Evolutionary conservation across 64 coral and sea anemone species (phyloP), one percentile per base, ranked within the genome.

Genomic region (Stichodactyla helianthus): DNA sequence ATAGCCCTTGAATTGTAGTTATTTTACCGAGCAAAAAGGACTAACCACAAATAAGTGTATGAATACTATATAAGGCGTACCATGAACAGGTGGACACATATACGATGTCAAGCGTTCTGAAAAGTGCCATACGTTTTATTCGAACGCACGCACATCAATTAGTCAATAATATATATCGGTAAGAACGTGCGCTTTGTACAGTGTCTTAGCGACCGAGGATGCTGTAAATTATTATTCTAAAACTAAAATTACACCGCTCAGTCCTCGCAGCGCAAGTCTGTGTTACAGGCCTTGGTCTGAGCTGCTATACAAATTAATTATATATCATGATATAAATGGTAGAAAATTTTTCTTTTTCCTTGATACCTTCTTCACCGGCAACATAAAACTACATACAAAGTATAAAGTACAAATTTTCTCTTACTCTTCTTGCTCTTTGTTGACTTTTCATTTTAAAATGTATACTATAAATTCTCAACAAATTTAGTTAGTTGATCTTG

Each of bases 381-480:
- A 89, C 90, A 93, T 96, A 96, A 96, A 96, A 96, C 91, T 96
- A 96, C 94, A 93, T 96, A 96, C 88, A 96, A 96, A 96, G 94
- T 96, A 96, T 93, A 93, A 96, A 96, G 94, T 92, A 96, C 91
- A 96, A 89, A 89, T 92, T 74, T 10, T 74, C 68, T 74, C 67
- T 79, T 92, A 89, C 83, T 95, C 85, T 95, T 84, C 28, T 70
- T 61, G 79, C 5, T 82, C 55, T 84, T 23, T 60, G 77, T 86
- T 9, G 20, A 27, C 4, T 27, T 51, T 86, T 92, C 86, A 81
- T 65, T 90, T 93, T 96, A 92, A 92, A 92, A 92, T 88, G 82
- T 96, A 85, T 92, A 91, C 93, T 99, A 99, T 99, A 99, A 99
- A 99, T 92, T 99, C 91, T 99, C 97, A 59, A 99, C 97, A 99